These are phyloP conservation scores for Xestia ashworthii DNA, from an alignment of 2,888 invertebrate species.

Conservation along the genomic window DNA sequence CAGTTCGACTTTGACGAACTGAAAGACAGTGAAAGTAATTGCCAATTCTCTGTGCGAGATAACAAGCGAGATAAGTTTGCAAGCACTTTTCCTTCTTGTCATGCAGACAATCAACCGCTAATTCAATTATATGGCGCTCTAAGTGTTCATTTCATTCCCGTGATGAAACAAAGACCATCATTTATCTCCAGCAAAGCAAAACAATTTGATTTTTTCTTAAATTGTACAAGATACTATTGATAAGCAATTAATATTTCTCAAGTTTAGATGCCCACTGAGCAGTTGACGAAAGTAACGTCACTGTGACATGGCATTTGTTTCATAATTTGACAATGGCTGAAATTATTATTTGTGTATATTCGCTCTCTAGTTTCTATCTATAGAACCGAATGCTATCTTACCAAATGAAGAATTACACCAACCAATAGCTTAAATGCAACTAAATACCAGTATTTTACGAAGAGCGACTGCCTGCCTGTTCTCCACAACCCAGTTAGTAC, in stretches of 20 bases:
- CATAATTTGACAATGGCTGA: conserved; percentile 25
- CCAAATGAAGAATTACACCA: neutral
- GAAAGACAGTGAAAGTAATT: conserved; percentile 82
- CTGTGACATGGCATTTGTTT: conserved; percentile 55
- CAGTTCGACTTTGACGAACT: conserved; percentile 72
- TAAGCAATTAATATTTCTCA: conserved; percentile 54
- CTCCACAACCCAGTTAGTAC: too few relatives aligned
- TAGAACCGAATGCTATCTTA: neutral
- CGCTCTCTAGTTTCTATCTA: neutral
- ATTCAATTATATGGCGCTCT: conserved; percentile 79
- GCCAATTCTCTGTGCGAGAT: conserved; percentile 79
- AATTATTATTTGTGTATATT: conserved; percentile 21
- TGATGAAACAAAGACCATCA: conserved; percentile 71
- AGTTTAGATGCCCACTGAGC: conserved; percentile 26
- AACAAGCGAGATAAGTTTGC: conserved; percentile 78
- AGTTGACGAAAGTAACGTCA: conserved; percentile 27
- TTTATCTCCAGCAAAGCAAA: conserved; percentile 61
- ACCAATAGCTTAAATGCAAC: neutral
- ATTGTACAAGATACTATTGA: conserved; percentile 41
- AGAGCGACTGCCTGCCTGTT: too few relatives aligned
- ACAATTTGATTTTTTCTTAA: conserved; percentile 45
- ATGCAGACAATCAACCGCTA: conserved; percentile 79
- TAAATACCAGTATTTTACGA: too few relatives aligned
- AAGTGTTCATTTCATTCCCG: conserved; percentile 74
- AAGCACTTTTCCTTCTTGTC: conserved; percentile 80